phyloP scores from a whole-genome alignment of 1,140 invertebrate genomes.

The Paracyclopina nana region DNA sequence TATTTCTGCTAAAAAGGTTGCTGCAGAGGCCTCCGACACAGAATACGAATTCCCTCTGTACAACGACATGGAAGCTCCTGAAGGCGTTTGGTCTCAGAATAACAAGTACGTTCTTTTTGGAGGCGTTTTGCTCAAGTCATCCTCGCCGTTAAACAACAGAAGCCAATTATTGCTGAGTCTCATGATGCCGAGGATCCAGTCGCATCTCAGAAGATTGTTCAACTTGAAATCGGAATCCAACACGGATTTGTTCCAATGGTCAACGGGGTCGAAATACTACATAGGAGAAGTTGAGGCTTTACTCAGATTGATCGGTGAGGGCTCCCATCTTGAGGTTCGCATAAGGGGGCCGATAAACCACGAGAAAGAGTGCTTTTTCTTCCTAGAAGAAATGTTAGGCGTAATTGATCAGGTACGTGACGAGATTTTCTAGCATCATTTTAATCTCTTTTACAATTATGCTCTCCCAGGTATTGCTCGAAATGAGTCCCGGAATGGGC shows the following conservation, averaged over 20 bases:
- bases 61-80: constrained; percentile 47
- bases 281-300: constrained; percentile 48
- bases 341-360: constrained; percentile 43
- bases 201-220: constrained; percentile 9
- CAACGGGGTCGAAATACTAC: constrained; percentile 51
- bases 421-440: no score
- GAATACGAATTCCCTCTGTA: constrained; percentile 65
- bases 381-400: constrained; percentile 49
- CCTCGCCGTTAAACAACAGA: constrained; percentile 32
- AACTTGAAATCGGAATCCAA: constrained; percentile 23
- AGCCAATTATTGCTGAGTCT: constrained; percentile 37
- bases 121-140: constrained; percentile 39
- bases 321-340: constrained; percentile 46
- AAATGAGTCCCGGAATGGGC: constrained; percentile 43
- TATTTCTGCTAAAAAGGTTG: neutral
- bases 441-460: no score
- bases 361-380: constrained; percentile 41
- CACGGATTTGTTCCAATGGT: constrained; percentile 56
- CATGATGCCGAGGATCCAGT: constrained; percentile 46
- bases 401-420: constrained; percentile 39
- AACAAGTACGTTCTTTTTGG: constrained; percentile 41
- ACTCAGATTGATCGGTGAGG: constrained; percentile 42
- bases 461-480: constrained; percentile 30
- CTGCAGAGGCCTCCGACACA: constrained; percentile 46
- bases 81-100: constrained; percentile 48